Conservation (phyloP, 1,140 invertebrate genomes). For the Condylostylus longicornis region DNA sequence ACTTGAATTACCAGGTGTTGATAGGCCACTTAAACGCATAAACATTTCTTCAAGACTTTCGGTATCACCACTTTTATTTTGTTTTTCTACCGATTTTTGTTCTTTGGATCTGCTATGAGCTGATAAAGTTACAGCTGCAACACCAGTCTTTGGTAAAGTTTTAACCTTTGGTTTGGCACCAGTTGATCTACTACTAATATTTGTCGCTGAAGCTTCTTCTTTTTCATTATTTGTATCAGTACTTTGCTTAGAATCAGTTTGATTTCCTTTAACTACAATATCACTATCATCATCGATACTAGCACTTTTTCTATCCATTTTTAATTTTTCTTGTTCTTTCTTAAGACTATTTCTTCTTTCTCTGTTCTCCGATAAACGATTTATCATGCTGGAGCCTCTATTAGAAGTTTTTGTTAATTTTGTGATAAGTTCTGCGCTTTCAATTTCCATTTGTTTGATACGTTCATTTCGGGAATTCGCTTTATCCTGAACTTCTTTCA, state of each 20-base stretch:
- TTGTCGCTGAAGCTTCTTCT: neutral
- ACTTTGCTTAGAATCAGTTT: neutral
- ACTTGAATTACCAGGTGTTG: slow-evolving; percentile 12
- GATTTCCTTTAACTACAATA: too few relatives aligned
- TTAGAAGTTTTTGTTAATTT: slow-evolving; percentile 37
- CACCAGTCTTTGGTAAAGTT: slow-evolving; percentile 16
- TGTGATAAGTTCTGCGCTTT: slow-evolving; percentile 48
- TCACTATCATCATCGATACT: neutral
- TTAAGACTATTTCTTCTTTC: slow-evolving; percentile 12
- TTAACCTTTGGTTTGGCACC: slow-evolving; percentile 8
- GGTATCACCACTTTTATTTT: neutral
- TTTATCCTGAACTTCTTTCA: slow-evolving; percentile 34
- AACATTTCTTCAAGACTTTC: slow-evolving; percentile 26
- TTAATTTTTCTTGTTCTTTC: neutral
- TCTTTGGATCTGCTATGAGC: neutral
- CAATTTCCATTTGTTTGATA: slow-evolving; percentile 50
- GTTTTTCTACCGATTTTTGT: neutral
- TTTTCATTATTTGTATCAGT: neutral
- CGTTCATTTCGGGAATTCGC: slow-evolving; percentile 42
- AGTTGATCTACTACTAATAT: neutral
- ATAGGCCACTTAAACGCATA: slow-evolving; percentile 15
- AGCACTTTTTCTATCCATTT: neutral
- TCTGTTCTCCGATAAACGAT: slow-evolving; percentile 22
- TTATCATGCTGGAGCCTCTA: slow-evolving; percentile 32
- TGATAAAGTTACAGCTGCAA: neutral